Percentiles rank a stretch among this genome's conserved stretches.
Conservation (phyloP, 2,797 vertebrate genomes). For the Epinephelus awoara region DNA sequence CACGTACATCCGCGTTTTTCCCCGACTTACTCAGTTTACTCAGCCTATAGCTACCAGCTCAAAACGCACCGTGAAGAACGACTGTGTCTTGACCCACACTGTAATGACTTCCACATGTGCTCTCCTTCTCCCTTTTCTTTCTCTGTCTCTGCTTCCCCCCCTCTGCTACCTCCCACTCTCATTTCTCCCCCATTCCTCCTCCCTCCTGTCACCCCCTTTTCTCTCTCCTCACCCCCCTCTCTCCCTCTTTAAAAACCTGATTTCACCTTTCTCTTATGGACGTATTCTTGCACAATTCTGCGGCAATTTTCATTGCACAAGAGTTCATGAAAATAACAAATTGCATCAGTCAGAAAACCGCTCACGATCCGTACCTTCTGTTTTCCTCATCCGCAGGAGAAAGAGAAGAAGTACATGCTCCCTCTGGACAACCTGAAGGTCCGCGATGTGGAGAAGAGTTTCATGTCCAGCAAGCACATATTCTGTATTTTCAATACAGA, state of each 20-base stretch:
- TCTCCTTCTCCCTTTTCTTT: slow-evolving; percentile 82
- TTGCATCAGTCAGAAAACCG: slow-evolving; percentile 6
- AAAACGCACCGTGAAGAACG: slow-evolving; percentile 76
- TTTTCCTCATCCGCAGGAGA: slow-evolving; percentile 85
- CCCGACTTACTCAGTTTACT: slow-evolving; percentile 45
- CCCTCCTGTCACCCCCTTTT: slow-evolving; percentile 51
- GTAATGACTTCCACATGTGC: slow-evolving; percentile 99
- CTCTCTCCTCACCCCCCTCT: slow-evolving; percentile 26
- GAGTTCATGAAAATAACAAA: slow-evolving; percentile 19
- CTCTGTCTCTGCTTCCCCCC: slow-evolving; percentile 53
- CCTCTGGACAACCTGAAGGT: slow-evolving; percentile 95
- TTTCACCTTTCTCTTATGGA: slow-evolving; percentile 53
- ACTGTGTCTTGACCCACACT: slow-evolving; percentile 93
- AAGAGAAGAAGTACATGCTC: slow-evolving; percentile 96
- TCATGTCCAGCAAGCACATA: slow-evolving; percentile 95
- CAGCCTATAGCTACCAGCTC: slow-evolving; percentile 56
- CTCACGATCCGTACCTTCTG: slow-evolving; percentile 34
- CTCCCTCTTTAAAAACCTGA: slow-evolving; percentile 28
- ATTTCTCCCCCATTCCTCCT: slow-evolving; percentile 78
- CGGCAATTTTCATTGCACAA: slow-evolving; percentile 1
- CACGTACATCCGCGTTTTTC: slow-evolving; percentile 30
- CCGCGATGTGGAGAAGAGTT: slow-evolving; percentile 93
- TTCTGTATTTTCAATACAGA: slow-evolving; percentile 98
- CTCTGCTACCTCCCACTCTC: slow-evolving; percentile 61
- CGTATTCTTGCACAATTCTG: slow-evolving; percentile 12